Conservation (phyloP, 2,797 vertebrate species). For the Oryzias dopingdopingensis region DNA sequence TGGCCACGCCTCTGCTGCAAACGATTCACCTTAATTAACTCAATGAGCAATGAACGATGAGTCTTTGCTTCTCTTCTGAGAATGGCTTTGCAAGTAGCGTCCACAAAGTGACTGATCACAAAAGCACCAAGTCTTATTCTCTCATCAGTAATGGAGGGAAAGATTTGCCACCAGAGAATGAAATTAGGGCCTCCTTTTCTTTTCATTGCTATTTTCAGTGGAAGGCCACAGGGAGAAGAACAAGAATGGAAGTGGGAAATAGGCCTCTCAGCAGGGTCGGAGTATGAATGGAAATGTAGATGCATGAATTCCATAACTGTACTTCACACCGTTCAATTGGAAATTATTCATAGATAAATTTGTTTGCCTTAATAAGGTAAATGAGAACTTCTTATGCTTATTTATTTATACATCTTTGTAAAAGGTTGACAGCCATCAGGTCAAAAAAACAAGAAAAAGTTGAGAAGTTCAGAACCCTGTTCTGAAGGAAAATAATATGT, state of each 20-base stretch:
- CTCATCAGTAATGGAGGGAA: conserved; percentile 36
- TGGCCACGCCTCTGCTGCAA: conserved; percentile 21
- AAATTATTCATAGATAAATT: neutral
- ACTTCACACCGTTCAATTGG: neutral
- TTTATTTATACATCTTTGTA: too few species aligned
- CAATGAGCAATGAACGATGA: conserved; percentile 11
- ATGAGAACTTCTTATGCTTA: too few species aligned
- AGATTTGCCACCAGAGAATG: conserved; percentile 42
- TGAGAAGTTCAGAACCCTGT: too few species aligned
- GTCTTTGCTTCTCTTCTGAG: conserved; percentile 1
- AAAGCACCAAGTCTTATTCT: conserved; percentile 14
- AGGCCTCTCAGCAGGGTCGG: conserved; percentile 34
- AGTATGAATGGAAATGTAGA: conserved; percentile 31
- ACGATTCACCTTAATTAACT: conserved; percentile 47
- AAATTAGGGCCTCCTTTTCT: conserved; percentile 55
- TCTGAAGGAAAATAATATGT: too few species aligned
- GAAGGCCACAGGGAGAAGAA: conserved; percentile 46
- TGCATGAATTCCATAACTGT: conserved; percentile 8
- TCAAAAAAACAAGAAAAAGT: too few species aligned
- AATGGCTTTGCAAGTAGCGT: conserved; percentile 12
- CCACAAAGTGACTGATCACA: conserved; percentile 18
- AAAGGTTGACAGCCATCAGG: too few species aligned
- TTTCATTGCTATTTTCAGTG: conserved; percentile 65
- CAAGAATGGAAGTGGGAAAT: conserved; percentile 53
- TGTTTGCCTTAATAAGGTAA: neutral